A percentile compares a stretch with the other conserved stretches of the same genome.
Evolutionary conservation across 1,140 invertebrate species (phyloP).

Genomic region (Procambarus clarkii): DNA sequence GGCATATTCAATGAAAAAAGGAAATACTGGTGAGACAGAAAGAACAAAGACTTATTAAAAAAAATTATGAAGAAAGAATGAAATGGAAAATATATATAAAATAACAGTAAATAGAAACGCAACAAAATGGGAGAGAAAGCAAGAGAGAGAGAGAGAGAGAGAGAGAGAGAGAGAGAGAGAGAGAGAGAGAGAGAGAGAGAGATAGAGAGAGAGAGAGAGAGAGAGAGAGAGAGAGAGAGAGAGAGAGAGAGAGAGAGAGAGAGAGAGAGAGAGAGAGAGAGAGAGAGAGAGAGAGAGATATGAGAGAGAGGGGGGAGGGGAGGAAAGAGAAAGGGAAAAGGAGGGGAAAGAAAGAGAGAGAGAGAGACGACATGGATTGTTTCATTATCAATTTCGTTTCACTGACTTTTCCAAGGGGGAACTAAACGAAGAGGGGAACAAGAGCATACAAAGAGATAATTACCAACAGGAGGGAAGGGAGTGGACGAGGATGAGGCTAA

Average conservation of each 20-base stretch:
- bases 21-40: no score
- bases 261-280: not conserved
- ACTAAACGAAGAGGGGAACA: conserved; percentile 29
- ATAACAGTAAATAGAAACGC: not conserved
- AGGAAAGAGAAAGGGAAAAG: not conserved
- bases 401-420: not conserved
- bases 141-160: not conserved
- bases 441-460: not conserved
- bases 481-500: not conserved
- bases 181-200: not conserved
- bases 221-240: not conserved
- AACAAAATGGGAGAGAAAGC: not conserved
- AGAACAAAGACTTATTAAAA: no score
- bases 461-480: not conserved
- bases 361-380: not conserved
- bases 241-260: conserved; percentile 5
- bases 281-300: no score
- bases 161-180: conserved; percentile 1
- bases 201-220: not conserved
- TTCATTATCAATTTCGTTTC: conserved; percentile 36
- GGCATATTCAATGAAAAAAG: no score
- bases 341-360: not conserved
- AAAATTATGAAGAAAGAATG: not conserved
- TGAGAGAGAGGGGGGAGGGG: not conserved
- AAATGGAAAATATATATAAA: not conserved